These are phyloP conservation scores for Autographa gamma DNA, from an alignment of 2,888 invertebrate genomes.

Conservation along the genomic window DNA sequence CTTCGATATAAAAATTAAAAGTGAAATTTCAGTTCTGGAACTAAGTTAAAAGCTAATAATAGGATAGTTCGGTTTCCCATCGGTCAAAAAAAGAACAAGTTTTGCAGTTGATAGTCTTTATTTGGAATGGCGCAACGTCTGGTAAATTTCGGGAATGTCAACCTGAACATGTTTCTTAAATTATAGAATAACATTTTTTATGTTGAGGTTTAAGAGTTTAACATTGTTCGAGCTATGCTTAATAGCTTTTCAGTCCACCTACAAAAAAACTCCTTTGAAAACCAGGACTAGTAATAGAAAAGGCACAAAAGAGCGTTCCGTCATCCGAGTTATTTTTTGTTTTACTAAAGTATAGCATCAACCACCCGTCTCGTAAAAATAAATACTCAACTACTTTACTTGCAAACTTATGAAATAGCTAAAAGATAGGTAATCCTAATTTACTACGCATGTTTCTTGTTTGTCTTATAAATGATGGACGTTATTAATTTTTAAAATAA, in stretches of 20 bases:
- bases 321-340: no score
- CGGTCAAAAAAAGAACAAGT: not conserved
- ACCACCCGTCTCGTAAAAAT: no score
- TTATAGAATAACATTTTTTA: slow-evolving; percentile 3
- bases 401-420: no score
- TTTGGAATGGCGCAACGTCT: not conserved
- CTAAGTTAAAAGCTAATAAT: not conserved
- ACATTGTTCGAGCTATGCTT: not conserved
- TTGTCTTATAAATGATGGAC: not conserved
- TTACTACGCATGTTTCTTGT: not conserved
- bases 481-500: not conserved
- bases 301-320: no score
- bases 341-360: no score
- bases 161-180: not conserved
- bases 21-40: not conserved
- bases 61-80: not conserved
- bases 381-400: no score
- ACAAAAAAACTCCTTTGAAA: no score
- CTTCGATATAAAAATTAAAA: not conserved
- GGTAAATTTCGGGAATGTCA: not conserved
- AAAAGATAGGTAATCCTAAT: not conserved
- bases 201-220: slow-evolving; percentile 1
- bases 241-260: no score
- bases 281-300: no score
- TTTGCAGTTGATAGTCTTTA: not conserved